A percentile compares a stretch with the other conserved stretches of the same genome.
Conservation (phyloP, 2,113 vertebrate genomes). For the Barnardius zonarius region DNA sequence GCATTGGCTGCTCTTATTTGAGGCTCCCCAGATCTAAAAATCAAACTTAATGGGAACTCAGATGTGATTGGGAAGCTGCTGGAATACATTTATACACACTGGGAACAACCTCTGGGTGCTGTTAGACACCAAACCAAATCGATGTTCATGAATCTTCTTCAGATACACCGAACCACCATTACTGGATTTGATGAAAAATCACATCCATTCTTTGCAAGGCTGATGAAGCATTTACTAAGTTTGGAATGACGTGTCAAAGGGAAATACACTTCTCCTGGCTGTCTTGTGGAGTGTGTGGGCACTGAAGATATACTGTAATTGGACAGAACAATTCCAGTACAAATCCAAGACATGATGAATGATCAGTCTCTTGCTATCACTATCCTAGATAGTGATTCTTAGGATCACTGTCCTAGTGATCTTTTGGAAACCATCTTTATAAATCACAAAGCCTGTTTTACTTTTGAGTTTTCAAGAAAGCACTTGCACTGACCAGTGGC, state of each 20-base stretch:
- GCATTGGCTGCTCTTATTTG: conserved; percentile 77
- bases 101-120: conserved; percentile 94
- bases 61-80: conserved; percentile 74
- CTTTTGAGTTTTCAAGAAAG: neutral
- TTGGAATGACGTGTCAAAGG: conserved; percentile 94
- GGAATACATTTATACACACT: conserved; percentile 90
- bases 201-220: conserved; percentile 78
- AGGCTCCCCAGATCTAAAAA: conserved; percentile 68
- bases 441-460: conserved; percentile 85
- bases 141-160: conserved; percentile 88
- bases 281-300: conserved; percentile 86
- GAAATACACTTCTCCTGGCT: conserved; percentile 84
- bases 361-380: conserved; percentile 85
- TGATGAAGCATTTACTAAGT: conserved; percentile 79
- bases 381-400: too few species aligned
- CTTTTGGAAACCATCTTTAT: conserved; percentile 92
- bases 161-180: conserved; percentile 75
- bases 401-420: conserved; percentile 80
- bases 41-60: conserved; percentile 77
- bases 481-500: conserved; percentile 84
- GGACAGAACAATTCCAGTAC: conserved; percentile 79
- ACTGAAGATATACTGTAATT: conserved; percentile 78
- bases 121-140: conserved; percentile 89
- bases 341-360: conserved; percentile 85
- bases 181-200: neutral